Evolutionary conservation across 2,888 invertebrate species (phyloP).

Genomic region (Drosophila hamatofila): DNA sequence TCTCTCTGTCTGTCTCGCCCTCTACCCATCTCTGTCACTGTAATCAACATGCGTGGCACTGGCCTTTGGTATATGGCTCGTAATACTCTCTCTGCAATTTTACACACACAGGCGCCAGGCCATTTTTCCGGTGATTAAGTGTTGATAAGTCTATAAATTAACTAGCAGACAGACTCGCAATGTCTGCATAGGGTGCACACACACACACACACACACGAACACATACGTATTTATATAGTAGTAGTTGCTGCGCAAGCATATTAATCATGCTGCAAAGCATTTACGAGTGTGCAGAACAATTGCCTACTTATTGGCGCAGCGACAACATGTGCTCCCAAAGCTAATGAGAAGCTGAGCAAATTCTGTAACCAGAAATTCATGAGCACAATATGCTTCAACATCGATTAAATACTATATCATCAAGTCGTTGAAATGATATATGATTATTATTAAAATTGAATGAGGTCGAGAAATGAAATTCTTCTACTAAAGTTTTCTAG

Average conservation of each 20-base stretch:
- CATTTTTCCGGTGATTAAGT: conserved; percentile 82
- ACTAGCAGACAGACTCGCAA: conserved; percentile 63
- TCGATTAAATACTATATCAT: conserved; percentile 31
- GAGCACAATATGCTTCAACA: conserved; percentile 18
- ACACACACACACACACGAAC: not conserved
- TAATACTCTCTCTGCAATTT: conserved; percentile 61
- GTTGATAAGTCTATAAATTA: conserved; percentile 80
- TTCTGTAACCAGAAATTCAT: conserved; percentile 4
- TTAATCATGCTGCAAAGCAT: conserved; percentile 68
- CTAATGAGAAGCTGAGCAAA: conserved; percentile 45
- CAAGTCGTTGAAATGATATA: conserved; percentile 24
- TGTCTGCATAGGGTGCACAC: conserved; percentile 27
- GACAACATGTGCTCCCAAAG: conserved; percentile 24
- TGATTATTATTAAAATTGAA: conserved; percentile 3
- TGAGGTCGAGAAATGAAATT: not conserved
- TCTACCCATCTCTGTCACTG: conserved; percentile 33
- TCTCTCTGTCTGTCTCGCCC: conserved; percentile 1
- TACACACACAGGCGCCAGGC: conserved; percentile 58
- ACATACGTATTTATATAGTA: not conserved
- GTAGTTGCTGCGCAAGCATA: conserved; percentile 39
- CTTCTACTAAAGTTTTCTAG: no score
- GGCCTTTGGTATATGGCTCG: conserved; percentile 18
- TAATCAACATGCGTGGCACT: conserved; percentile 78
- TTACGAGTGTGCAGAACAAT: conserved; percentile 56
- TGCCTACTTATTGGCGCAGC: conserved; percentile 53